Percentiles rank a stretch among this genome's conserved stretches.
Evolutionary conservation across 2,888 invertebrate genomes (phyloP).

Genomic region (Candidula unifasciata): DNA sequence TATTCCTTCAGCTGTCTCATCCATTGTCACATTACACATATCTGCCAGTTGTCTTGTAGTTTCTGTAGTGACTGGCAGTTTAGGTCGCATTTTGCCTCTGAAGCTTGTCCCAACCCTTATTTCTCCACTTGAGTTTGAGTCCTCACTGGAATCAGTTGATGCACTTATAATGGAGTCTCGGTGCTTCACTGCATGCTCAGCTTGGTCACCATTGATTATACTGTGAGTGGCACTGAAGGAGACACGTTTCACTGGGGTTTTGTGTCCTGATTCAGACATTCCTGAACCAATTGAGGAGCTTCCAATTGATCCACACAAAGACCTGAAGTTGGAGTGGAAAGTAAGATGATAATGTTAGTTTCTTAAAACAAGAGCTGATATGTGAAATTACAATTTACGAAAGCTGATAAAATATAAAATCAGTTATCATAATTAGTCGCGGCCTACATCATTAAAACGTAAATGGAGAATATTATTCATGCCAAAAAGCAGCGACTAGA

Average conservation of each 20-base stretch:
- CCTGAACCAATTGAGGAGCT: constrained; percentile 32
- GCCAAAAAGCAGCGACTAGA: no score
- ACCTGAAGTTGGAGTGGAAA: constrained; percentile 7
- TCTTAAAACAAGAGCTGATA: no score
- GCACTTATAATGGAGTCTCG: constrained; percentile 74
- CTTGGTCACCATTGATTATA: constrained; percentile 67
- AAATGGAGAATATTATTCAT: no score
- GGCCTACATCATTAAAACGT: no score
- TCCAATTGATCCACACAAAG: constrained; percentile 46
- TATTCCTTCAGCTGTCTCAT: constrained; percentile 56
- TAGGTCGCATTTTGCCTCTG: constrained; percentile 68
- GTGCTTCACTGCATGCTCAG: constrained; percentile 65
- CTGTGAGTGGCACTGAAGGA: constrained; percentile 74
- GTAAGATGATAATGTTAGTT: background rate
- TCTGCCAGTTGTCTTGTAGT: constrained; percentile 72
- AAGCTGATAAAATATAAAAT: no score
- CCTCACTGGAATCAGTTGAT: constrained; percentile 73
- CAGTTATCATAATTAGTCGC: no score
- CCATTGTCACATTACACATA: constrained; percentile 71
- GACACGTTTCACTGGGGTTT: constrained; percentile 71
- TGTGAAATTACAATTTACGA: no score
- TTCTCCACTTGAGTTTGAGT: constrained; percentile 70
- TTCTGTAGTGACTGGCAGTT: constrained; percentile 72
- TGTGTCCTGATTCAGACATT: constrained; percentile 56
- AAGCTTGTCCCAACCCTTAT: constrained; percentile 57